phyloP scores from a whole-genome alignment of 2,113 vertebrate genomes.

The Odontophorus gujanensis region DNA sequence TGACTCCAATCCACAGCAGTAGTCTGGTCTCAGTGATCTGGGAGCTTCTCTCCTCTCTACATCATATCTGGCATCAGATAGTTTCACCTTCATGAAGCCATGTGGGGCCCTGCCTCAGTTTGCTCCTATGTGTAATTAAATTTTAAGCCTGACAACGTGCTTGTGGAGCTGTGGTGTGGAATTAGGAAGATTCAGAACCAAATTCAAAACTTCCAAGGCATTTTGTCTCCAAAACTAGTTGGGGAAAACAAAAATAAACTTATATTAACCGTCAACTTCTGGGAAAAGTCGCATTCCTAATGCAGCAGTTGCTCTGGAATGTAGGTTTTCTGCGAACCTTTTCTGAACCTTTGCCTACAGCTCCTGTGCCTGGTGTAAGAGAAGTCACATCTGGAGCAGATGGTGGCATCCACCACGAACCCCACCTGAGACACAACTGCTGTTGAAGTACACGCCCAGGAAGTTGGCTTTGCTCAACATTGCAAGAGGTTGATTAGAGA shows the following conservation, averaged over 20 bases:
- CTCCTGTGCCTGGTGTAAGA: neutral
- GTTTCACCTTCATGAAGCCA: neutral
- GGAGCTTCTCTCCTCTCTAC: neutral
- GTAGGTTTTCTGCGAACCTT: neutral
- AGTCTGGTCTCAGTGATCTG: neutral
- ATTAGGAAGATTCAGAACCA: conserved; percentile 6
- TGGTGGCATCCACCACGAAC: neutral
- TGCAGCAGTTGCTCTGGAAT: neutral
- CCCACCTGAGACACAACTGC: neutral
- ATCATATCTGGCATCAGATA: neutral
- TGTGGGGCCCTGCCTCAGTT: neutral
- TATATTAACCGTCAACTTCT: neutral
- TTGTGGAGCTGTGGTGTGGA: neutral
- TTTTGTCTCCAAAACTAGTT: conserved; percentile 10
- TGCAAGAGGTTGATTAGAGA: neutral
- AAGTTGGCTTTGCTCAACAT: neutral
- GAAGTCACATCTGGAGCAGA: neutral
- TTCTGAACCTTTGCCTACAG: neutral
- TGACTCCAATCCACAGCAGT: neutral
- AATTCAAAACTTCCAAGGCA: neutral
- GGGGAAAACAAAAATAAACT: neutral
- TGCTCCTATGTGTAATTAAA: conserved; percentile 26
- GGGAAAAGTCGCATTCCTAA: neutral
- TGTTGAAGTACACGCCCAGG: neutral
- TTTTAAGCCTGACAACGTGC: conserved; percentile 12